Evolutionary conservation across 2,797 vertebrate genomes (phyloP), one percentile per base, ranked within the genome.

Genomic region (Remorina albescens): DNA sequence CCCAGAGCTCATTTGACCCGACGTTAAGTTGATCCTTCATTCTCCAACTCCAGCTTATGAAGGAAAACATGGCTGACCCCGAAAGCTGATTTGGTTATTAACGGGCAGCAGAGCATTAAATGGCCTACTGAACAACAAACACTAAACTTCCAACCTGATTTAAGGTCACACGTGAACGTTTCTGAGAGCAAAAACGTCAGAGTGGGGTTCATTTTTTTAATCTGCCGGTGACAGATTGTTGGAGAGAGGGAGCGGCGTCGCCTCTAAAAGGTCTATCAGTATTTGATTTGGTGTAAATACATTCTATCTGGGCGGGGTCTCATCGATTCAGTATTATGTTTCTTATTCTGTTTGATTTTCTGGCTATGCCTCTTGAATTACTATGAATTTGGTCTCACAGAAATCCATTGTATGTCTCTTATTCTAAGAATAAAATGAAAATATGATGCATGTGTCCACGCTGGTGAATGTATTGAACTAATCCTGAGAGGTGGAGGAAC

Each of bases 321-420:
- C 90, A 92, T 89, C 85, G 88, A 85, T 89, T 91, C 89, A 92
- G 86, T 89, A 86, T 89, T 92, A 78, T 75, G 76, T 88, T 67
- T 19, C 82, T 75, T 71, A 71, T 82, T 82, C 41, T 82, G 57
- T 89, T 86, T 87, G 57, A 78, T 90, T 92, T 91, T 71, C 81
- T 89, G 88, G 86, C 88, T 82, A 61, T 58, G 79, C 88, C 86
- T 88, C 86, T 85, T 89, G 77, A 85, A 82, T 91, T 90, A 86
- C 83, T 91, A 86, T 85, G 82, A 88, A 89, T 93, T 91, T 93
- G 91, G 89, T 94, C 93, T 93, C 89, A 90, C 90, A 86, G 83
- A 94, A 91, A 83, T 93, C 80, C 92, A 93, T 93, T 95, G 93
- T 94, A 93, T 94, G 94, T 94, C 94, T 93, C 92, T 94, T 94